Evolutionary conservation across 1,140 invertebrate species (phyloP), one percentile per base, ranked within the genome.

Genomic region (Caenorhabditis inopinata): DNA sequence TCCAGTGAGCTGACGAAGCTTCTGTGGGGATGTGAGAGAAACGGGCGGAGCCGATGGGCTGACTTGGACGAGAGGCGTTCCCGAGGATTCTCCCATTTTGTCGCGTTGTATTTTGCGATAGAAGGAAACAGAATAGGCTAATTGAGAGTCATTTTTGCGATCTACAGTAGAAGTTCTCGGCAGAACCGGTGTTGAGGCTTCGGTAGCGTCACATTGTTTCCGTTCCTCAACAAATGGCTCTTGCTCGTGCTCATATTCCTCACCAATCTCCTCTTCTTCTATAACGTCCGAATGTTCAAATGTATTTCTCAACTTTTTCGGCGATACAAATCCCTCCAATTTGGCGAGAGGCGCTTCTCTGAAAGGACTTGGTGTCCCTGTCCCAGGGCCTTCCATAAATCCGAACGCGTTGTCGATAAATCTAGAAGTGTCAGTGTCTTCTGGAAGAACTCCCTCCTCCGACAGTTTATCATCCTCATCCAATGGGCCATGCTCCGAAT

Each of bases 341-440:
- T 14, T 5, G 5, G 5, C 6, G 4, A 68, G 12, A 11, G 58
- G 58, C 6, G 58, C 16, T 7, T 68, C 58, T 18, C 58, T n/a
- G 4, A 21, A 68, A 11, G 58, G 58, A 21, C 16, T 21, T 18
- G 58, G 58, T 1, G 58, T 68, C n/a, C 11, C 32, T 18, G 58
- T 42, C n/a, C 58, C 51, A 32, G 51, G 27, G 29, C 51, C 58
- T 42, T 68, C 58, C 25, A 68, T 68, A 16, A 68, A 68, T 68
- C 58, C 58, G 32, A 68, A 68, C 2, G 58, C 58, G 7, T 68
- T 29, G 7, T 68, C 58, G n/a, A 68, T 68, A 32, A 68, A 68
- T 42, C n/a, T 38, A n/a, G 58, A 68, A 3, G 58, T 68, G n/a
- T 68, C 58, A 12, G 14, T 9, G 7, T 12, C 27, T 9, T 68